Base-by-base conservation (phyloP, 1,140 invertebrate species). In the Sarcophaga bullata region DNA sequence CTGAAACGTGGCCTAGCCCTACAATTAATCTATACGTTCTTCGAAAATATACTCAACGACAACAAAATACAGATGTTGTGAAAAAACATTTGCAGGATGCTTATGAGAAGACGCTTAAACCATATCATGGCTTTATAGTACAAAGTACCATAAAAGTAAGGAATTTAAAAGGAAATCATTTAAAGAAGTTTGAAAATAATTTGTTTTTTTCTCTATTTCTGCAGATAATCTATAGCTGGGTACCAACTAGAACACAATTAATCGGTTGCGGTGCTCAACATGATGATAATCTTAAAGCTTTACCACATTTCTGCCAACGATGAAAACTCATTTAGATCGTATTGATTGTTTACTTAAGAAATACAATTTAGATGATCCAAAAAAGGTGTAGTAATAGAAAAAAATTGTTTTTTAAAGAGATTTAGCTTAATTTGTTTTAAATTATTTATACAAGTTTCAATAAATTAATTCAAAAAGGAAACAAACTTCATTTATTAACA, bases 91-190 rank as follows among this genome's bases (percentile, higher is more conserved):
- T 90, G 37, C 87, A 88, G 72, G 84, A 87, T 81, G 88, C 89
- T 49, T 90, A 90, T 83, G 88, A 89, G 75, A 85, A 84, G 62
- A 89, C 88, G 6, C 48, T 90, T 9, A 90, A 90, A 72, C 89
- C 87, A 82, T 89, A 90, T 47, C 89, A 90, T 72, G 89, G 89
- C 49, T 90, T 88, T 72, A 85, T 90, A n/a, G 86, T 90, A n/a
- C 88, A 90, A 83, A 86, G 86, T 80, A 88, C 89, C 47, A 87
- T 90, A 10, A 86, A 88, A 85, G 89, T 90, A 85, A 49, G 81
- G 80, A 54, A 15, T 52, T 15, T 13, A 13, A 50, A 17, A 81
- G 11, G 75, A 15, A 25, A 48, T 47, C 25, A 37, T 15, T 6
- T 73, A 73, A 48, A 48, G 1, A 73, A 50, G 15, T 72, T 72